phyloP scores from a whole-genome alignment of 2,888 invertebrate species.

The Nipponacmea schrenckii region DNA sequence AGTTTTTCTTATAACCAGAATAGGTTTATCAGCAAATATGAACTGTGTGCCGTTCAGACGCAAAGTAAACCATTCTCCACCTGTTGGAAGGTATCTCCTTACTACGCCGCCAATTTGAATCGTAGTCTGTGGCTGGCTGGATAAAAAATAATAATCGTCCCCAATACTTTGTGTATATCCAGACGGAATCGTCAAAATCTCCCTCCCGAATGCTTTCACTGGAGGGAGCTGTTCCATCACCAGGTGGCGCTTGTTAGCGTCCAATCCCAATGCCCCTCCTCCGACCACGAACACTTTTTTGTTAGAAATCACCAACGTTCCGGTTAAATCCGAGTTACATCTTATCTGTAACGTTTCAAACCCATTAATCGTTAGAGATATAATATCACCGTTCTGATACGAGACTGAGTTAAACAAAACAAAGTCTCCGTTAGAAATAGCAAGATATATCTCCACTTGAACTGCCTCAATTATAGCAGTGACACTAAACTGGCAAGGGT shows the following conservation, averaged over 20 bases:
- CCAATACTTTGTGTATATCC: neutral
- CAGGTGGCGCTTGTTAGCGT: neutral
- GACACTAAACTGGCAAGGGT: constrained; percentile 18
- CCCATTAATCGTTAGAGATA: constrained; percentile 24
- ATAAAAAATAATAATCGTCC: constrained; percentile 11
- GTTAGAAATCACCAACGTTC: constrained; percentile 29
- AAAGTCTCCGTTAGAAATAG: neutral
- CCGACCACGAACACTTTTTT: constrained; percentile 29
- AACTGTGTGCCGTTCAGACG: neutral
- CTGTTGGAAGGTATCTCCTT: neutral
- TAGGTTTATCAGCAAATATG: constrained; percentile 10
- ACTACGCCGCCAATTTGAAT: constrained; percentile 6
- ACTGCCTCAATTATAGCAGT: neutral
- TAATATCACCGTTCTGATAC: constrained; percentile 7
- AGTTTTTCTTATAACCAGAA: constrained; percentile 11
- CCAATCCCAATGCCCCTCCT: constrained; percentile 18
- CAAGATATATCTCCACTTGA: neutral
- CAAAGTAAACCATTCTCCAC: constrained; percentile 12
- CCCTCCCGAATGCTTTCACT: constrained; percentile 7
- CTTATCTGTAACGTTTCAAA: constrained; percentile 32
- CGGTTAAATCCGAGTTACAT: constrained; percentile 32
- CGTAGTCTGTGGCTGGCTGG: neutral
- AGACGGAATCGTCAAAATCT: constrained; percentile 7
- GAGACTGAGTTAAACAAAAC: neutral
- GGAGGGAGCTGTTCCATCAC: constrained; percentile 13